Evolutionary conservation across 1,140 invertebrate species (phyloP).

Genomic region (Dendroctonus valens): DNA sequence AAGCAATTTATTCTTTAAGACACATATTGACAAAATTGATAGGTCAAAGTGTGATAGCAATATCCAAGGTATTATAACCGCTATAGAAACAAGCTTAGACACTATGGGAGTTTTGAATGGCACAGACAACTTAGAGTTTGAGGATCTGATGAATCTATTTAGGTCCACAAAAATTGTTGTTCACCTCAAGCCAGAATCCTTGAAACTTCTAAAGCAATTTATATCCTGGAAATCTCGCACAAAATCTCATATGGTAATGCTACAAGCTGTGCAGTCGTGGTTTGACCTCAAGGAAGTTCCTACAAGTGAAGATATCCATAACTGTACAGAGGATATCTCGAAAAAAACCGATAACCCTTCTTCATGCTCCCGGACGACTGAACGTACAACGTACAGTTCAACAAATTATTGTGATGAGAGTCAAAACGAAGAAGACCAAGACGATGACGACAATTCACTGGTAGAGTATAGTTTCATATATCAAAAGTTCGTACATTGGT

Average conservation of each 20-base stretch:
- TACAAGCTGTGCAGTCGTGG: slow-evolving; percentile 46
- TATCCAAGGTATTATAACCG: slow-evolving; percentile 36
- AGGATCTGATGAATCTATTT: slow-evolving; percentile 41
- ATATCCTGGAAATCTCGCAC: slow-evolving; percentile 43
- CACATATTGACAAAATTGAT: slow-evolving; percentile 40
- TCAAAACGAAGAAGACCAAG: no score
- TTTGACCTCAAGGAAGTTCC: slow-evolving; percentile 41
- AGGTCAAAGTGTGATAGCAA: slow-evolving; percentile 43
- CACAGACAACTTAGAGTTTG: slow-evolving; percentile 16
- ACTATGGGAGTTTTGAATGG: slow-evolving; percentile 22
- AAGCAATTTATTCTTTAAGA: slow-evolving; percentile 39
- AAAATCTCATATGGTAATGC: slow-evolving; percentile 43
- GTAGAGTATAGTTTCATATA: no score
- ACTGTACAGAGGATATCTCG: no score
- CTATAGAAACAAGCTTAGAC: slow-evolving; percentile 14
- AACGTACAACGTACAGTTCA: no score
- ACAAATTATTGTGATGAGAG: no score
- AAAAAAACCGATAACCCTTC: no score
- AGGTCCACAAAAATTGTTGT: slow-evolving; percentile 43
- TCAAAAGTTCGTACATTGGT: no score
- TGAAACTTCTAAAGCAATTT: slow-evolving; percentile 43
- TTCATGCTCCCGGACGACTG: no score
- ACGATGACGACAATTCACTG: no score
- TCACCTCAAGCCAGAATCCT: slow-evolving; percentile 39
- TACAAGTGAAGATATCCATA: slow-evolving; percentile 5